Conservation (phyloP, 1,140 invertebrate species). For the Gonatopus flavifemur region DNA sequence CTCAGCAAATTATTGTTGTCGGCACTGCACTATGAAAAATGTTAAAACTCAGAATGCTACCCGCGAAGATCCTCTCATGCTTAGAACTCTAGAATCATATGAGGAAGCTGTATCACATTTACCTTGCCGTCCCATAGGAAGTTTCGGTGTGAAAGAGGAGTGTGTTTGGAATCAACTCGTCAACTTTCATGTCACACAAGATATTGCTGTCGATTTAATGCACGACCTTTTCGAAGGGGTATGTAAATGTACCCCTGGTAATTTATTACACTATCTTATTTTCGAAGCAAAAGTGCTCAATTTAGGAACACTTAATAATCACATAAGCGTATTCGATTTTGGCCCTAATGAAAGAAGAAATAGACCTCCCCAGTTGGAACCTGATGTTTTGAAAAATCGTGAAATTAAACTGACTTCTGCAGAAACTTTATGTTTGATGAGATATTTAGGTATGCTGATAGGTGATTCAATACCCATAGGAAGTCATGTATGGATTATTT, state of each 20-base stretch:
- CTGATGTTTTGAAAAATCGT: background rate
- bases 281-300: background rate
- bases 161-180: no score
- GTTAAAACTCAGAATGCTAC: no score
- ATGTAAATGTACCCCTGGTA: background rate
- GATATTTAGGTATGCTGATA: conserved; percentile 4
- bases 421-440: background rate
- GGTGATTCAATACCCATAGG: conserved; percentile 1
- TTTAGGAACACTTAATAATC: conserved; percentile 4
- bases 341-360: conserved; percentile 1
- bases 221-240: conserved; percentile 4
- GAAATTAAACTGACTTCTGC: conserved; percentile 5
- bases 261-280: background rate
- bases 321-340: background rate
- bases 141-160: no score
- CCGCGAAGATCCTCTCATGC: no score
- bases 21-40: no score
- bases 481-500: conserved; percentile 3
- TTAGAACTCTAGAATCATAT: no score
- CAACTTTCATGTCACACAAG: conserved; percentile 1
- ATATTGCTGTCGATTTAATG: conserved; percentile 4
- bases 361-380: background rate
- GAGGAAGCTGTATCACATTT: no score
- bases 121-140: no score
- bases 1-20: no score